A percentile compares a stretch with the other conserved stretches of the same genome.
Evolutionary conservation across 2,797 vertebrate species (phyloP).

Genomic region (Spheniscus humboldti): DNA sequence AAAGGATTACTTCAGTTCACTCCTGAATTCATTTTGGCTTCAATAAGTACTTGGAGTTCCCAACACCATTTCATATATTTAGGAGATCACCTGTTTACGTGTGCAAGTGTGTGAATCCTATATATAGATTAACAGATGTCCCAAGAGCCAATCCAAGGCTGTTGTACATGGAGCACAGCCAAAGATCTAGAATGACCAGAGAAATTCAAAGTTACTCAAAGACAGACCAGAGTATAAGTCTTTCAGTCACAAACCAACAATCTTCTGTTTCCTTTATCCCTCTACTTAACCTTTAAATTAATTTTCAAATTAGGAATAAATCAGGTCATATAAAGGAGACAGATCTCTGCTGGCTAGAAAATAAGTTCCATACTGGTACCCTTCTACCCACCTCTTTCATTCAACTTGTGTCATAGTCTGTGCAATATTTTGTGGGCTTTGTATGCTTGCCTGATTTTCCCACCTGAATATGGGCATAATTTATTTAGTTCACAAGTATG

Average conservation of each 20-base stretch:
- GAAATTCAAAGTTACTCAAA: slow-evolving; percentile 25
- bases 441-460: background rate
- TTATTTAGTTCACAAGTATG: background rate
- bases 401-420: background rate
- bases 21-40: slow-evolving; percentile 26
- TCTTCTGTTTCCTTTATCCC: background rate
- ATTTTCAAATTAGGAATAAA: background rate
- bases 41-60: slow-evolving; percentile 52
- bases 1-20: slow-evolving; percentile 18
- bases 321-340: background rate
- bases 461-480: background rate
- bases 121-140: slow-evolving; percentile 66
- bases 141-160: slow-evolving; percentile 39
- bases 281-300: background rate
- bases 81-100: slow-evolving; percentile 65
- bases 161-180: slow-evolving; percentile 36
- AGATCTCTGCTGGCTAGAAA: background rate
- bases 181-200: slow-evolving; percentile 39
- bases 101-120: slow-evolving; percentile 50
- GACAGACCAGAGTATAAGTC: background rate
- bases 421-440: background rate
- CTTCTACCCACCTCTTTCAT: background rate
- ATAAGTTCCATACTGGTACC: background rate
- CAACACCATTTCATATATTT: slow-evolving; percentile 53
- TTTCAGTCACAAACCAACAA: background rate